These are phyloP conservation scores for Cheiracanthium punctorium DNA, from an alignment of 2,888 invertebrate genomes.

Conservation along the genomic window DNA sequence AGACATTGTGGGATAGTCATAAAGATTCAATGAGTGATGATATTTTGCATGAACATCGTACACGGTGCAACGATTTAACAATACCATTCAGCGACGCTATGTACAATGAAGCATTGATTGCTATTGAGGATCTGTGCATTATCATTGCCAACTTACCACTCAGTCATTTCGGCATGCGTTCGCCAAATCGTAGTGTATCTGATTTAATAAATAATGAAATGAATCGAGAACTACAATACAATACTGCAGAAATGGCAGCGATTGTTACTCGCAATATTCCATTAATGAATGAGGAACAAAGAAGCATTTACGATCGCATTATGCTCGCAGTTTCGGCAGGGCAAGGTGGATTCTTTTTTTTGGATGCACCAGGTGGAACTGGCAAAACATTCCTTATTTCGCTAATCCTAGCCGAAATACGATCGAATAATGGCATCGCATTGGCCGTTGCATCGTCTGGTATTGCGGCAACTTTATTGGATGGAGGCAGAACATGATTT, in stretches of 20 bases:
- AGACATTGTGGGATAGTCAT: background rate
- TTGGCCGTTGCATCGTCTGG: background rate
- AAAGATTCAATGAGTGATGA: slow-evolving; percentile 34
- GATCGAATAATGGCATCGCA: slow-evolving; percentile 72
- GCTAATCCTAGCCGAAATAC: slow-evolving; percentile 75
- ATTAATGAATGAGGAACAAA: slow-evolving; percentile 16
- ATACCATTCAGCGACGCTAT: slow-evolving; percentile 20
- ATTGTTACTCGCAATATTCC: slow-evolving; percentile 21
- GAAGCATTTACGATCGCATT: background rate
- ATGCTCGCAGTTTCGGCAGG: background rate
- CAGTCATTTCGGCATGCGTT: background rate
- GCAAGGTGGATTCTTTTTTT: slow-evolving; percentile 64
- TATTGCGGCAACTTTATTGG: slow-evolving; percentile 67
- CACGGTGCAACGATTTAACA: slow-evolving; percentile 36
- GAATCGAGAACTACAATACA: slow-evolving; percentile 4
- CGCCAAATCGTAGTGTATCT: background rate
- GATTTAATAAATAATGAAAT: background rate
- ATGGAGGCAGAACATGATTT: slow-evolving; percentile 66
- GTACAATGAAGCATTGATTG: slow-evolving; percentile 34
- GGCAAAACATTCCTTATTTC: slow-evolving; percentile 77
- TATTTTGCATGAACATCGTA: slow-evolving; percentile 37
- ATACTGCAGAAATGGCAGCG: slow-evolving; percentile 20
- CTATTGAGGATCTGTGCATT: slow-evolving; percentile 25
- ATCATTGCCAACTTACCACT: background rate
- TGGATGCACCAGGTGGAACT: slow-evolving; percentile 76